A percentile compares a stretch with the other conserved stretches of the same genome.
These are phyloP conservation scores for Apis laboriosa DNA, from an alignment of 1,140 invertebrate species.

Conservation along the genomic window DNA sequence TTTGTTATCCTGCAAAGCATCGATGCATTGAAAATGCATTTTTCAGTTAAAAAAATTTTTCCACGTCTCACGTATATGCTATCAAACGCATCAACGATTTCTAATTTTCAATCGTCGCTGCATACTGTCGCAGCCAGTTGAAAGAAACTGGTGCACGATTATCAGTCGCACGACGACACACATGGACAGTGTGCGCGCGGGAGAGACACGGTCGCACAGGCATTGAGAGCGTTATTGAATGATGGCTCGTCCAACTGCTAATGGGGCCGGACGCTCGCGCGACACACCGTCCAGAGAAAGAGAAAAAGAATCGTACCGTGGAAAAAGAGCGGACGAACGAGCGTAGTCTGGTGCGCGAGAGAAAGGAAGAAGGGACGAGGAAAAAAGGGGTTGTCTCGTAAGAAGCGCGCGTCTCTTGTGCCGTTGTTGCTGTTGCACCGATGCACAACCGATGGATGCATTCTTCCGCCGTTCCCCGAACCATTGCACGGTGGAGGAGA, in stretches of 20 bases:
- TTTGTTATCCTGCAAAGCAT: no score
- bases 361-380: constrained; percentile 27
- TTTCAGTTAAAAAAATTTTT: no score
- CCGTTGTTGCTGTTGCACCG: constrained; percentile 36
- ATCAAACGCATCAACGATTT: no score
- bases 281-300: constrained; percentile 55
- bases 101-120: constrained; percentile 19
- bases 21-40: no score
- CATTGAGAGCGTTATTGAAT: constrained; percentile 80
- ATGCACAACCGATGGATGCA: constrained; percentile 53
- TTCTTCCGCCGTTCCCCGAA: constrained; percentile 54
- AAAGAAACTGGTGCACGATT: constrained; percentile 61
- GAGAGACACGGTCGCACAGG: constrained; percentile 65
- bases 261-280: constrained; percentile 78
- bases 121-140: not conserved
- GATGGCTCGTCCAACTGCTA: constrained; percentile 79
- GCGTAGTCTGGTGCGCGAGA: not conserved
- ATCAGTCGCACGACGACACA: constrained; percentile 46
- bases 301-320: not conserved
- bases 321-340: not conserved
- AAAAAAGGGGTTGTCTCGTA: constrained; percentile 59
- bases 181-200: constrained; percentile 45
- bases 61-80: no score
- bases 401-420: constrained; percentile 67
- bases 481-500: constrained; percentile 36